Percentiles rank a stretch among this genome's conserved stretches.
These are phyloP conservation scores for Arbacia lixula DNA, from an alignment of 53 echinoderm and acorn worm genomes.

Conservation along the genomic window DNA sequence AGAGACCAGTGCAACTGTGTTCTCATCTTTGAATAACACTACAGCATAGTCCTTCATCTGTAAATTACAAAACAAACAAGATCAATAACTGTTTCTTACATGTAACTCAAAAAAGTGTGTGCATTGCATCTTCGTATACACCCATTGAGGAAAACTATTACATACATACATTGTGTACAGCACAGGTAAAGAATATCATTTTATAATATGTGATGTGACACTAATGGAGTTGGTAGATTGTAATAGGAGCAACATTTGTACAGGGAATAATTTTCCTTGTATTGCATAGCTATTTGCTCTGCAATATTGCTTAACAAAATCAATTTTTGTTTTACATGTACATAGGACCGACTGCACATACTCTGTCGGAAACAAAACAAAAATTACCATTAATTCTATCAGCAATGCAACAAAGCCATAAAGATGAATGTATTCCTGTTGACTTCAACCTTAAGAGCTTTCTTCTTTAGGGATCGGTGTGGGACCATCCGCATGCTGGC, in stretches of 20 bases:
- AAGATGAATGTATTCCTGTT: constrained; percentile 62
- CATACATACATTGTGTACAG: constrained; percentile 28
- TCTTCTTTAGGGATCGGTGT: constrained; percentile 44
- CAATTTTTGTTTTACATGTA: constrained; percentile 30
- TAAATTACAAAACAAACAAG: no score
- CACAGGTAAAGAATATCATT: constrained; percentile 27
- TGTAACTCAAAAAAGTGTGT: constrained; percentile 22
- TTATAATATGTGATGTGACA: constrained; percentile 30
- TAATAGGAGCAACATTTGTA: constrained; percentile 27
- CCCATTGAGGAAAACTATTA: constrained; percentile 30
- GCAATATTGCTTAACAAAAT: constrained; percentile 23
- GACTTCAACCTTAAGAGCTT: constrained; percentile 61
- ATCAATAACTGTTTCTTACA: no score
- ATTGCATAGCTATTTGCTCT: no score
- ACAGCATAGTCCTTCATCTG: no score
- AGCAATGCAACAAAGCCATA: constrained; percentile 68
- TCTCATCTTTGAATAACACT: no score
- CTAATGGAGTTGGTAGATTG: constrained; percentile 27
- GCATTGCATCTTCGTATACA: constrained; percentile 19
- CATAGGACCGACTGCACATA: constrained; percentile 4
- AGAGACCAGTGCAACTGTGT: no score
- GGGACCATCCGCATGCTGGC: constrained; percentile 62
- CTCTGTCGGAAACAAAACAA: not conserved
- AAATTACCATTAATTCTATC: constrained; percentile 43
- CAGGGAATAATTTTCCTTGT: constrained; percentile 27